Base-by-base conservation (phyloP, 1,140 invertebrate species). In the Orchesella cincta region DNA sequence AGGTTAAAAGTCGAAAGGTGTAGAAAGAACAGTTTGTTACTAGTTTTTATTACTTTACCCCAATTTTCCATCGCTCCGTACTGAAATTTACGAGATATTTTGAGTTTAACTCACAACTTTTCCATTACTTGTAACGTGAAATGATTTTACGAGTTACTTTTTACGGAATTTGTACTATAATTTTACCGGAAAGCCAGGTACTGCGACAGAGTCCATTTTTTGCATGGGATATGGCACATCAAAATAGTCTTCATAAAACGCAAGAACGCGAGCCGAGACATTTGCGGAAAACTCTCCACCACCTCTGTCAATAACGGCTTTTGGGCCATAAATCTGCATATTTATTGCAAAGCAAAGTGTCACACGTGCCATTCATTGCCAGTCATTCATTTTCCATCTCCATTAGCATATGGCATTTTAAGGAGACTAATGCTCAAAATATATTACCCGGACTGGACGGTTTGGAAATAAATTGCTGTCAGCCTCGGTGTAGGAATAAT, bases 321-420 rank as follows among this genome's bases (percentile, higher is more conserved):
- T 73, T 73, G 71, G 71, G 1, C 71, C 71, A 73, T 73, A 73
- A 46, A 73, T 51, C 71, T 73, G 28, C 71, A 51, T 51, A 73
- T 73, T 46, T 46, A 73, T 73, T 67, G 31, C 62, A 29, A 67
- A 67, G 31, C 23, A 33, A 29, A 67, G 31, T 67, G 62, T 33
- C 62, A 67, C 31, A 33, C 31, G 62, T 33, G 31, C 62, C 62
- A 67, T 33, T 67, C 62, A 67, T 67, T 67, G 8, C 52, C 23
- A 26, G 52, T 57, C 14, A 57, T 57, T 57, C 52, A 57, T 57
- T 57, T 57, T 26, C 52, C 52, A 12, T n/a, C 23, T 18, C 12
- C 23, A 46, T 46, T 46, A 46, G 18, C 39, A 46, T 46, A 18
- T 46, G 39, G 39, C 39, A 46, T 46, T 46, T 46, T 46, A 46